These are phyloP conservation scores for Argopecten irradians DNA, from an alignment of 1,140 invertebrate species.

Conservation along the genomic window DNA sequence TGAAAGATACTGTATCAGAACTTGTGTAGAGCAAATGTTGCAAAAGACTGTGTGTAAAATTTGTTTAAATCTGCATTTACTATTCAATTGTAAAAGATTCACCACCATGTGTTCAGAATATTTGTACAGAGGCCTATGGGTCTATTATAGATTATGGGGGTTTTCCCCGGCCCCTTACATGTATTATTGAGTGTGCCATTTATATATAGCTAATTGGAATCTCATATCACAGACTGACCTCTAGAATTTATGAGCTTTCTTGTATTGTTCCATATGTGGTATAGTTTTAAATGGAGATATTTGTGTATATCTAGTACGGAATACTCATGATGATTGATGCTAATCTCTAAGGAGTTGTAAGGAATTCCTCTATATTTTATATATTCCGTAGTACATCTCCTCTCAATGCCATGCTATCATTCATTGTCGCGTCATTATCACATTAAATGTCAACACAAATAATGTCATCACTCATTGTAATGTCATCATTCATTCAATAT, in stretches of 20 bases:
- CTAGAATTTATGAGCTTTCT: too few species aligned
- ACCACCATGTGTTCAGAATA: slow-evolving; percentile 41
- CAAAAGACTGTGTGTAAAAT: too few species aligned
- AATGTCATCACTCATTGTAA: neutral
- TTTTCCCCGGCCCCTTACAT: neutral
- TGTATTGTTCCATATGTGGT: neutral
- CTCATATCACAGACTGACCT: too few species aligned
- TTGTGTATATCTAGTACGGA: neutral
- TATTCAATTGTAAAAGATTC: slow-evolving; percentile 5
- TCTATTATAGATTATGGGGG: neutral
- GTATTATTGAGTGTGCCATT: too few species aligned
- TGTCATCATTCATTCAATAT: neutral
- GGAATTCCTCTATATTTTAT: too few species aligned
- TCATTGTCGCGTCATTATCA: neutral
- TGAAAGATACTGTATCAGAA: too few species aligned
- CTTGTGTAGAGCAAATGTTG: too few species aligned
- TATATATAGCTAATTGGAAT: neutral
- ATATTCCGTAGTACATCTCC: too few species aligned
- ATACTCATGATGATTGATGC: neutral
- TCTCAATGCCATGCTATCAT: neutral
- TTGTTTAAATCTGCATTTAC: too few species aligned
- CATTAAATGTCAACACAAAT: neutral
- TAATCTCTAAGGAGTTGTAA: too few species aligned
- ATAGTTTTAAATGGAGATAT: neutral
- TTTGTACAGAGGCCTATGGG: slow-evolving; percentile 3